Conservation (phyloP, 2,797 vertebrate genomes). For the Gorsachius magnificus region DNA sequence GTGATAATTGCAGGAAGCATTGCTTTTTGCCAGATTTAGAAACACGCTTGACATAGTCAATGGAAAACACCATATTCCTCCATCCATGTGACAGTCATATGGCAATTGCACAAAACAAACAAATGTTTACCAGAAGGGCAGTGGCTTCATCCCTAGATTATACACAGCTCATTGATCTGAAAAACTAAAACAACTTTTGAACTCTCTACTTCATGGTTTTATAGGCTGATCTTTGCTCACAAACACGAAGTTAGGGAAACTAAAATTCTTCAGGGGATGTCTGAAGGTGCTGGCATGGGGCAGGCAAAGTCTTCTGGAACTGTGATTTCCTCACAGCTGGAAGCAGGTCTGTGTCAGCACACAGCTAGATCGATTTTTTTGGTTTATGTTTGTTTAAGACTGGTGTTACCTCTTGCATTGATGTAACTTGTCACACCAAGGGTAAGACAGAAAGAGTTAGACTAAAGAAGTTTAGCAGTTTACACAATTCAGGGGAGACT, state of each 20-base stretch:
- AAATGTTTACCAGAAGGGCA: neutral
- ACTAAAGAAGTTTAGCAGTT: neutral
- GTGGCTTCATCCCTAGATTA: neutral
- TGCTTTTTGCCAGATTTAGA: neutral
- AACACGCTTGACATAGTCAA: fast-evolving
- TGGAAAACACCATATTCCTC: neutral
- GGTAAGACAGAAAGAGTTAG: neutral
- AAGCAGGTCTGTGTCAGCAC: neutral
- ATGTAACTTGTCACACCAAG: neutral
- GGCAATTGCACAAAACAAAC: neutral
- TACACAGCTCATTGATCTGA: neutral
- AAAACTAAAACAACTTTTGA: slow-evolving; percentile 33
- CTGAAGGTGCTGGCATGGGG: neutral
- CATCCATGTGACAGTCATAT: neutral
- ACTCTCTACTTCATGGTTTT: neutral
- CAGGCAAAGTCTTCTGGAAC: neutral
- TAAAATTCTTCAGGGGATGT: neutral
- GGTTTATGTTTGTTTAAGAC: neutral
- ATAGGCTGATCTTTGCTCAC: slow-evolving; percentile 7
- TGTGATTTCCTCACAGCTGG: neutral
- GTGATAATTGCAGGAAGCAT: neutral
- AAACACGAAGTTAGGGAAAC: neutral
- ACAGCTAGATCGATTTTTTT: neutral
- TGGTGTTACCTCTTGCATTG: neutral
- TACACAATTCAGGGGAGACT: neutral